Conservation (phyloP, 2,888 invertebrate species). For the Trissonchulus latispiculum region DNA sequence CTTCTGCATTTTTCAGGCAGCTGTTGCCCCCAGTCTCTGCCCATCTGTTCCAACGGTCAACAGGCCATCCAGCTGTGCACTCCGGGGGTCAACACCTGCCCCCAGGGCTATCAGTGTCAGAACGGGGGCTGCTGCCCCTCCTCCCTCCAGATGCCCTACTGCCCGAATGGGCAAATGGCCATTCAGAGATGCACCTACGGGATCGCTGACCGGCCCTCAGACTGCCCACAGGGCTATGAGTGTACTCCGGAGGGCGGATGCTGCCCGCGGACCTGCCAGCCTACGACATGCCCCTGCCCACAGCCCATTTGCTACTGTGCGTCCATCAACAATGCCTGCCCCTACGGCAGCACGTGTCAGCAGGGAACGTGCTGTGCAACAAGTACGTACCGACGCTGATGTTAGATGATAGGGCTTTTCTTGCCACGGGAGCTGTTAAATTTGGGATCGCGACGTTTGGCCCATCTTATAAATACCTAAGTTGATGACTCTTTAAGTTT, state of each 20-base stretch:
- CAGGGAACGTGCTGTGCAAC: conserved; percentile 38
- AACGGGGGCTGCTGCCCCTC: conserved; percentile 36
- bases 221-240: conserved; percentile 5
- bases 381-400: no score
- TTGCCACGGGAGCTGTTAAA: no score
- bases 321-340: conserved; percentile 34
- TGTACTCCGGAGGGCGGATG: conserved; percentile 14
- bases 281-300: neutral
- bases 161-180: conserved; percentile 19
- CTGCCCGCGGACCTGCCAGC: conserved; percentile 5
- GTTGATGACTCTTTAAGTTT: no score
- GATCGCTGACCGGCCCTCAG: neutral
- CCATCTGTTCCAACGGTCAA: conserved; percentile 39
- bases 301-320: conserved; percentile 39
- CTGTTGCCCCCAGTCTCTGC: conserved; percentile 40
- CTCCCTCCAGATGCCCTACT: neutral
- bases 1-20: no score
- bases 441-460: no score
- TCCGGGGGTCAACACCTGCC: conserved; percentile 31
- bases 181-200: neutral
- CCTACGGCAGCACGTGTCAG: conserved; percentile 34
- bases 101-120: conserved; percentile 38
- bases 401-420: no score
- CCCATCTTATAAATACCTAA: no score
- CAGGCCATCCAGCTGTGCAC: conserved; percentile 34